phyloP scores from a whole-genome alignment of 2,113 vertebrate species.

The Mystacornis crossleyi region DNA sequence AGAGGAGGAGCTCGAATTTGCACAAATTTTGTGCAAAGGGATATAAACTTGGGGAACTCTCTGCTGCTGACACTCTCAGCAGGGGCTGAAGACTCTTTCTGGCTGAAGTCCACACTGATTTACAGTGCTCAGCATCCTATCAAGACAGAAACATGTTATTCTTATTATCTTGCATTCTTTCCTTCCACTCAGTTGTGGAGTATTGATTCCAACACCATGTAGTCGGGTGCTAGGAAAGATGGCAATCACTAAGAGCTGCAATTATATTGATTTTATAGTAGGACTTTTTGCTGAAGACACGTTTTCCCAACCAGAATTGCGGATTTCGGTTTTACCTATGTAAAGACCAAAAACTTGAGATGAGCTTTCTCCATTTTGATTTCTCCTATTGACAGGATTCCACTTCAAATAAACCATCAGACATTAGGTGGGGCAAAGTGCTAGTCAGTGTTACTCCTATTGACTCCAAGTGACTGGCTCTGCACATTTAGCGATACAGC shows the following conservation, averaged over 20 bases:
- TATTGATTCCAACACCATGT: neutral
- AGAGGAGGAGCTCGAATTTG: neutral
- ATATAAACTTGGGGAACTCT: constrained; percentile 18
- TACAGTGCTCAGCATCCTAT: constrained; percentile 46
- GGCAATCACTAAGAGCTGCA: neutral
- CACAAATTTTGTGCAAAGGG: constrained; percentile 4
- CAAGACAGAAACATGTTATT: constrained; percentile 42
- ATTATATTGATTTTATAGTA: neutral
- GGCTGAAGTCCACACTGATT: constrained; percentile 44
- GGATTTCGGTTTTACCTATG: neutral
- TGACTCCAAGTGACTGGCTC: neutral
- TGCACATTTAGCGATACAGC: neutral
- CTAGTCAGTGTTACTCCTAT: neutral
- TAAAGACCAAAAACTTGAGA: neutral
- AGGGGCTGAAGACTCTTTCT: constrained; percentile 26
- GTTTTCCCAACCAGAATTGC: neutral
- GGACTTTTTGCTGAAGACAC: neutral
- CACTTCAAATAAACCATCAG: neutral
- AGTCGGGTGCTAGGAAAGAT: neutral
- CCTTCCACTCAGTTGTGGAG: neutral
- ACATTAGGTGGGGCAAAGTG: neutral
- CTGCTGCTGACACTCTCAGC: constrained; percentile 28
- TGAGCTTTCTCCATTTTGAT: neutral
- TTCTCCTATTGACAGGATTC: neutral
- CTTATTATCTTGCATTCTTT: constrained; percentile 34